Base-by-base conservation (phyloP, 2,888 invertebrate species). In the Meta bourneti region DNA sequence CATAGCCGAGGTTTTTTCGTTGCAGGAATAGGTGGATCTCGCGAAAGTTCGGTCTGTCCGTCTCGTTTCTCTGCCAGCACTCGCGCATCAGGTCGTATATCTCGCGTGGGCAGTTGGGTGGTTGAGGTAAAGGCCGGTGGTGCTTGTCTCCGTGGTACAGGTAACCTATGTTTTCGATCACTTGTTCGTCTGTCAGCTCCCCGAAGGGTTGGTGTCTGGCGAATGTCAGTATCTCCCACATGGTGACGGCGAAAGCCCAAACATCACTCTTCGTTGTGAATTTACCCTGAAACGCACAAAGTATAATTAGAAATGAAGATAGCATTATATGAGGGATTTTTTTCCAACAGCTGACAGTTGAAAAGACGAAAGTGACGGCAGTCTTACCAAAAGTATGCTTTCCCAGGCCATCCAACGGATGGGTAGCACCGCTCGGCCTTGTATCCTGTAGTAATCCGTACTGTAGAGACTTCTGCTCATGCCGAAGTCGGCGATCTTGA, bases 351-450 rank as follows among this genome's bases (percentile, higher is more conserved):
- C 4, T 34, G 34, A 34, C 34, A 34, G 34, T 34, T 34, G 34
- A 34, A 34, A 34, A 34, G 34, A 34, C 34, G 34, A 34, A n/a
- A n/a, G n/a, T n/a, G n/a, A n/a, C n/a, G n/a, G n/a, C n/a, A n/a
- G 34, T 8, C 95, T 96, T 95, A 97, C 97, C 94, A 96, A 93
- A 93, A 97, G 96, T 90, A 97, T 96, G 0, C 97, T 97, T 95
- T 98, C 98, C 97, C 98, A 98, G 1, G 98, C 97, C 96, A 98
- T 98, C 98, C 98, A 98, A 75, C 98, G 96, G 84, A 98, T 96
- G 0, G 98, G 98, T 94, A 98, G 95, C 0, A 97, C 96, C 81
- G 97, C 96, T 94, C 97, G 97, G 0, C 97, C 97, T 94, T 97
- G 97, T 52, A 97, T 97, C 94, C 97, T 96, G 95, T 97, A 97